Evolutionary conservation across 2,113 vertebrate species (phyloP).

Genomic region (Potamarius usumacintae): DNA sequence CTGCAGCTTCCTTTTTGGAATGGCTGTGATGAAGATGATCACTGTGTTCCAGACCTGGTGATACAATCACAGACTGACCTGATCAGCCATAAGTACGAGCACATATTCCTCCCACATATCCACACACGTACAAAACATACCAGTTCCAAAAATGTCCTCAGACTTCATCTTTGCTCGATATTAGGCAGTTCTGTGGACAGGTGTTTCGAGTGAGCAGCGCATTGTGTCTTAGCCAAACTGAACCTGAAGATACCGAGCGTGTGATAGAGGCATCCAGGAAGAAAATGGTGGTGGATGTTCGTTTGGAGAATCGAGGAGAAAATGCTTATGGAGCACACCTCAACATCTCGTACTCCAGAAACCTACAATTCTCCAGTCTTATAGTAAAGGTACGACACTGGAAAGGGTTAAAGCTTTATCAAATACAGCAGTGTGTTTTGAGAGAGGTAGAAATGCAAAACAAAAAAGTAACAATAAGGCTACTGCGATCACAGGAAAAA

Average conservation of each 20-base stretch:
- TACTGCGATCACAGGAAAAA: background rate
- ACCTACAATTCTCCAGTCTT: constrained; percentile 88
- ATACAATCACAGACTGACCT: constrained; percentile 85
- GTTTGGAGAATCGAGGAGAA: constrained; percentile 89
- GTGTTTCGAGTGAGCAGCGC: constrained; percentile 69
- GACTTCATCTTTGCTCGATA: background rate
- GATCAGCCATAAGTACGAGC: constrained; percentile 81
- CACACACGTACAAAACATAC: background rate
- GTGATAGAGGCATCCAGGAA: constrained; percentile 80
- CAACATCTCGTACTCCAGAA: constrained; percentile 86
- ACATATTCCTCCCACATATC: constrained; percentile 4
- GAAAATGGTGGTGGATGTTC: constrained; percentile 83
- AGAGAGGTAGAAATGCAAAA: background rate
- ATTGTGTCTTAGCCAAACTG: constrained; percentile 42
- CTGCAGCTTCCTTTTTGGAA: constrained; percentile 95
- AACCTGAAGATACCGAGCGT: constrained; percentile 63
- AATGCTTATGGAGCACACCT: constrained; percentile 86
- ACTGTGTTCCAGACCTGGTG: constrained; percentile 88
- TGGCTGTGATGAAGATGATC: constrained; percentile 92
- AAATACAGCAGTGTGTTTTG: background rate
- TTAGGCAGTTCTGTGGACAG: constrained; percentile 84
- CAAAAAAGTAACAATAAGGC: background rate
- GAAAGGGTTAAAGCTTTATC: background rate
- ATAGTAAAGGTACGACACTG: constrained; percentile 77
- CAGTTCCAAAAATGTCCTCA: background rate